Evolutionary conservation across 2,888 invertebrate genomes (phyloP).

Genomic region (Mythimna loreyi): DNA sequence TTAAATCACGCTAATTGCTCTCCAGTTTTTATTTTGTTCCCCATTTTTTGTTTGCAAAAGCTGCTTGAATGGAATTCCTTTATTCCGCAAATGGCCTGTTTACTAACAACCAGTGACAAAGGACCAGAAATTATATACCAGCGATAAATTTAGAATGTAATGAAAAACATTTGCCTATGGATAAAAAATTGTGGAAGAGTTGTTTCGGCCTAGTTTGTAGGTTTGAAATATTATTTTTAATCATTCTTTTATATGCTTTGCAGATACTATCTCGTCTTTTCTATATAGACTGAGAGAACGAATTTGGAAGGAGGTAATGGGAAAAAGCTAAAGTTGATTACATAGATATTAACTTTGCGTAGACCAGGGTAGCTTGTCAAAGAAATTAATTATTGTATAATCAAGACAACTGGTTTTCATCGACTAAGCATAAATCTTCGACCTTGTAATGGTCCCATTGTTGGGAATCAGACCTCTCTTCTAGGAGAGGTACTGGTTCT

Average conservation of each 20-base stretch:
- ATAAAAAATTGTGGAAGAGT: constrained; percentile 58
- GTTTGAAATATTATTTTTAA: not conserved
- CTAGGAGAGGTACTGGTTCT: no score
- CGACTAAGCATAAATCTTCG: no score
- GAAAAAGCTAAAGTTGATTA: no score
- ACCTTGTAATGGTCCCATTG: no score
- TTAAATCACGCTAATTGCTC: constrained; percentile 90
- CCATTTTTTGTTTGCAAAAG: constrained; percentile 80
- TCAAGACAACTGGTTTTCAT: no score
- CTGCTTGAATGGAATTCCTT: constrained; percentile 88
- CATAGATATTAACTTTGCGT: no score
- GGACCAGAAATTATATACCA: constrained; percentile 87
- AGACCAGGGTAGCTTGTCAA: no score
- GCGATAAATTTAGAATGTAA: constrained; percentile 81
- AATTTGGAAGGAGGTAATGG: no score
- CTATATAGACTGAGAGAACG: not conserved
- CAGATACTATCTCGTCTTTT: not conserved
- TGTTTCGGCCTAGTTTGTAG: constrained; percentile 37
- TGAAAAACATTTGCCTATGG: constrained; percentile 62
- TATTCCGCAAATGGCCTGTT: constrained; percentile 88
- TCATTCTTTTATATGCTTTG: not conserved
- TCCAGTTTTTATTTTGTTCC: constrained; percentile 87
- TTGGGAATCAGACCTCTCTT: no score
- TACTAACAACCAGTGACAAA: constrained; percentile 87
- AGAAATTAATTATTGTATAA: no score